Conservation (phyloP, 2,797 vertebrate genomes). For the Chaenodraco wilsoni region DNA sequence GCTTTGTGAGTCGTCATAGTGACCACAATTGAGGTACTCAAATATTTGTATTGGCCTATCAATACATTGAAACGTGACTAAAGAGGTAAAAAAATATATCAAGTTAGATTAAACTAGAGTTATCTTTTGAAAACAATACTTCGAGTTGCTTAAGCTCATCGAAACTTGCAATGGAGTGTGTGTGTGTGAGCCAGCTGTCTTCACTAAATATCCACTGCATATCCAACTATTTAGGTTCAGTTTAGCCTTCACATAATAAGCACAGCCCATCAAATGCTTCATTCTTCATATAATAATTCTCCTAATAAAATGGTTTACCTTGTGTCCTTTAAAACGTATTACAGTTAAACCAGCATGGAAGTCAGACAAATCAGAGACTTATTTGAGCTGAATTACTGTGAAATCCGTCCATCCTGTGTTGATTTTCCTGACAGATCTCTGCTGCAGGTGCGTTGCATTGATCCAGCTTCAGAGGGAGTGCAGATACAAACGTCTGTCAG, state of each 20-base stretch:
- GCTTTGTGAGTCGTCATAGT: not conserved
- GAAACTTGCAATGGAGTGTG: not conserved
- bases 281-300: not conserved
- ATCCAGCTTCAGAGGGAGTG: slow-evolving; percentile 47
- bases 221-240: slow-evolving; percentile 9
- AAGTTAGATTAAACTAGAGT: not conserved
- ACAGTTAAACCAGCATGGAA: slow-evolving; percentile 10
- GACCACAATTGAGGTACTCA: not conserved
- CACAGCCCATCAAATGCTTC: not conserved
- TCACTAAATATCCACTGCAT: not conserved
- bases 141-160: not conserved
- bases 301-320: slow-evolving; percentile 14
- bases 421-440: slow-evolving; percentile 40
- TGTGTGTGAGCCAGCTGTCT: too few relatives aligned
- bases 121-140: not conserved
- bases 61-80: not conserved
- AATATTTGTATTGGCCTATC: not conserved
- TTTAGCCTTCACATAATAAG: not conserved
- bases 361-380: slow-evolving; percentile 15
- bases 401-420: slow-evolving; percentile 34
- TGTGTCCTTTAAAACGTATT: slow-evolving; percentile 12
- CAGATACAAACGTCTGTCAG: slow-evolving; percentile 37
- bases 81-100: not conserved
- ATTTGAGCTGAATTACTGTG: slow-evolving; percentile 14
- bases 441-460: slow-evolving; percentile 58